A percentile compares a stretch with the other conserved stretches of the same genome.
Evolutionary conservation across 1,140 invertebrate genomes (phyloP).

Genomic region (Fopius arisanus): DNA sequence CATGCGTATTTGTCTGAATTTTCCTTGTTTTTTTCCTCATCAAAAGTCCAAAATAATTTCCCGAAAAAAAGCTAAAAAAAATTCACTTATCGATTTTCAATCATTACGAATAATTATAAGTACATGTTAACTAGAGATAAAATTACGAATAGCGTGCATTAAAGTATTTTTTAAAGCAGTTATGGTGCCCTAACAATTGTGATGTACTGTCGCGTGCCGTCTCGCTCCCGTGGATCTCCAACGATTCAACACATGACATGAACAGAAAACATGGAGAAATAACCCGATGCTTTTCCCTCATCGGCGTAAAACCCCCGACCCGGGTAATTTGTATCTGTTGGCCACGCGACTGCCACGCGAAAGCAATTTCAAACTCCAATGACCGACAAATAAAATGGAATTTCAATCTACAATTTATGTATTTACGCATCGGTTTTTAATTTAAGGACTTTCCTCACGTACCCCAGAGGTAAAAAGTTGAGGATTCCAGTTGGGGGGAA

Average conservation of each 20-base stretch:
- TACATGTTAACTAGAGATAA: no score
- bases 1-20: not conserved
- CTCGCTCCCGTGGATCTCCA: conserved; percentile 49
- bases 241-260: conserved; percentile 59
- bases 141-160: no score
- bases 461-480: no score
- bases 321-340: conserved; percentile 26
- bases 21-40: no score
- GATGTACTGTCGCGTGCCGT: conserved; percentile 56
- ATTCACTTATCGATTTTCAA: no score
- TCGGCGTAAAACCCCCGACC: not conserved
- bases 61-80: not conserved
- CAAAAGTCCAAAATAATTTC: no score
- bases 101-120: no score
- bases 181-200: conserved; percentile 26
- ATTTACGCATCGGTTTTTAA: no score
- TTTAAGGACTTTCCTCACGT: no score
- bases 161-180: not conserved
- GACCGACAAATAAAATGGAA: not conserved
- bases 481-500: no score
- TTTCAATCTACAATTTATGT: no score
- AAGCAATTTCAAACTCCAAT: conserved; percentile 3
- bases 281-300: not conserved
- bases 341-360: conserved; percentile 11
- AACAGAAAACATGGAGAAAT: not conserved